These are phyloP conservation scores for Aleiodes leptofemur DNA, from an alignment of 2,888 invertebrate species.

Conservation along the genomic window DNA sequence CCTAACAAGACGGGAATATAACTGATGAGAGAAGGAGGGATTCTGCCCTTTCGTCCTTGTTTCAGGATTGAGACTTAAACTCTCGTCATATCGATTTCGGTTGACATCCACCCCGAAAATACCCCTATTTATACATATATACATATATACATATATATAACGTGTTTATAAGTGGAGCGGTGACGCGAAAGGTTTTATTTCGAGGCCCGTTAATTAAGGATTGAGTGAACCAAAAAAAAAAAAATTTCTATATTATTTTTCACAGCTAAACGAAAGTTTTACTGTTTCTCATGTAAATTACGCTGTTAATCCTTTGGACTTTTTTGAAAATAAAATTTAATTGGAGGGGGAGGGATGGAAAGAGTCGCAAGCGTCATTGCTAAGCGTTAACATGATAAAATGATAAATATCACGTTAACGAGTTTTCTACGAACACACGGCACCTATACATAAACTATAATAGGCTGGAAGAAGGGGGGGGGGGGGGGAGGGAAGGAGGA, in stretches of 20 bases:
- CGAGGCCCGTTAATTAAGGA: too few species aligned
- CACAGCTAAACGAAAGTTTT: too few species aligned
- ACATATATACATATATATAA: too few species aligned
- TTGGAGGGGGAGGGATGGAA: background rate
- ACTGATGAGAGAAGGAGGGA: background rate
- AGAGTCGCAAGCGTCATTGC: slow-evolving; percentile 11
- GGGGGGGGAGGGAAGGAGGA: slow-evolving; percentile 18
- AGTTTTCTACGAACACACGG: slow-evolving; percentile 46
- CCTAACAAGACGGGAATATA: background rate
- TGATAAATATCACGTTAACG: slow-evolving; percentile 52
- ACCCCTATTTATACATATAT: too few species aligned
- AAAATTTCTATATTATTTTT: too few species aligned
- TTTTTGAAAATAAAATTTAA: background rate
- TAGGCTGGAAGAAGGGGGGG: slow-evolving; percentile 20
- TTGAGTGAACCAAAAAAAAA: too few species aligned
- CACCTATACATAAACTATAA: slow-evolving; percentile 30
- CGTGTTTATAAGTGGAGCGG: background rate
- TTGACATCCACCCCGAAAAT: too few species aligned
- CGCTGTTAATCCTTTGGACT: background rate
- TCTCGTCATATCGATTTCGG: slow-evolving; percentile 32
- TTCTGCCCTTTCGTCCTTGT: slow-evolving; percentile 33
- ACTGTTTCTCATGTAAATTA: background rate
- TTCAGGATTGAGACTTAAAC: slow-evolving; percentile 25
- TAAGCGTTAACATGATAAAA: slow-evolving; percentile 53
- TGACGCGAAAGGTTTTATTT: too few species aligned